phyloP scores from a whole-genome alignment of 2,113 vertebrate species.

The Pelvicachromis taeniatus region DNA sequence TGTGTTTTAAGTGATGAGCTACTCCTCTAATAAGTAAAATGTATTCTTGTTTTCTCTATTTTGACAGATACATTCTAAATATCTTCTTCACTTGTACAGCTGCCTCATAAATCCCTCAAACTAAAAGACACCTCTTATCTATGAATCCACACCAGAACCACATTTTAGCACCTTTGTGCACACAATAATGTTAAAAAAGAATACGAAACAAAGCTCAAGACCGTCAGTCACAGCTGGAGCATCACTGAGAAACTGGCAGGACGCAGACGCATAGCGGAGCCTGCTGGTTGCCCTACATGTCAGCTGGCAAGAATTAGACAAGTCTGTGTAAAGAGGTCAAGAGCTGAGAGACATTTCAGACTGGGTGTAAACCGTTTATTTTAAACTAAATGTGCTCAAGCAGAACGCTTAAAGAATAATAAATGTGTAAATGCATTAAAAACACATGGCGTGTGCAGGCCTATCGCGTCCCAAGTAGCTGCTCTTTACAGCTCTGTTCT shows the following conservation, averaged over 20 bases:
- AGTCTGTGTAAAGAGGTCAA: background rate
- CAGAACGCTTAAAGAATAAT: background rate
- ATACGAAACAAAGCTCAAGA: background rate
- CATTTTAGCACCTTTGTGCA: rapidly evolving
- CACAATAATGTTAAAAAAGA: background rate
- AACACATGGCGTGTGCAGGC: background rate
- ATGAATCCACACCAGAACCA: background rate
- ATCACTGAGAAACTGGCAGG: background rate
- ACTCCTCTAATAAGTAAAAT: background rate
- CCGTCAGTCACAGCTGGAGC: background rate
- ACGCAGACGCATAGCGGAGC: background rate
- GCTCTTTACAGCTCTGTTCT: background rate
- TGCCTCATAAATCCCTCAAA: background rate
- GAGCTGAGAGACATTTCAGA: background rate
- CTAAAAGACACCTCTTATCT: background rate
- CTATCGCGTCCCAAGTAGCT: background rate
- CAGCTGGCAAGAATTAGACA: background rate
- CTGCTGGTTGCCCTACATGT: background rate
- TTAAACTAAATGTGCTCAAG: background rate
- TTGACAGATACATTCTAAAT: background rate
- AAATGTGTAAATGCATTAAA: background rate
- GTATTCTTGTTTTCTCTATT: background rate
- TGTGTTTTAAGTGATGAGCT: background rate
- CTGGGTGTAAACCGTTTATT: background rate
- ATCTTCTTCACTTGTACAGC: background rate